Evolutionary conservation across 2,113 vertebrate genomes (phyloP), one percentile per base, ranked within the genome.

Genomic region (Miniopterus natalensis): DNA sequence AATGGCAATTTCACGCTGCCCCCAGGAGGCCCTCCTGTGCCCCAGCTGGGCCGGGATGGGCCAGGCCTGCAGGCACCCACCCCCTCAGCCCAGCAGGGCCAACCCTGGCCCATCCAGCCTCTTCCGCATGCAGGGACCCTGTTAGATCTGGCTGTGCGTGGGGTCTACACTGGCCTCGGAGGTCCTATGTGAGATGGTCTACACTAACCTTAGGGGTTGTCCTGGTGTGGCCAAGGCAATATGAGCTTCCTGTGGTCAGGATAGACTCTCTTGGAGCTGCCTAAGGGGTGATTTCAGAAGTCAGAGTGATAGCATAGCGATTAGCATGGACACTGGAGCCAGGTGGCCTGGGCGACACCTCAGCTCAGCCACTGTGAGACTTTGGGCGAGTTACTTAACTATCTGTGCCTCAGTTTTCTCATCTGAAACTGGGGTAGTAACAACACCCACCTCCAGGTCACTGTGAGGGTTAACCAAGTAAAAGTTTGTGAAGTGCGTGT

Each of bases 1-100:
- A 97, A 97, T 97, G 78, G 93, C 86, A 53, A 97, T 97, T 97
- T 97, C 97, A 97, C 49, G 63, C 96, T 53, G 23, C 45, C 94
- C 90, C 97, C 88, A 29, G 88, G 84, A 96, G 94, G 88, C 93
- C 78, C 53, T 92, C 71, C 49, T 79, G 86, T 1, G 51, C 68
- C 91, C 96, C 97, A 97, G 97, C 97, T 97, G 97, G 94, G 88
- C 84, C 36, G 21, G 84, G 53, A 83, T 65, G 53, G 6, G 25
- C 55, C 23, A 3, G 86, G 78, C 83, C 83, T n/a, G 53, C n/a
- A 40, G 86, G 80, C 36, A 1, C 75, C 53, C 42, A 31, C 36
- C 70, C 68, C 88, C 61, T 31, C 2, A 0, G 40, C 23, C 31
- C 29, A 11, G 57, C 73, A 71, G 53, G 78, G 45, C 61, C 5